Conservation (phyloP, 1,140 invertebrate genomes). For the Cotesia chilonis region DNA sequence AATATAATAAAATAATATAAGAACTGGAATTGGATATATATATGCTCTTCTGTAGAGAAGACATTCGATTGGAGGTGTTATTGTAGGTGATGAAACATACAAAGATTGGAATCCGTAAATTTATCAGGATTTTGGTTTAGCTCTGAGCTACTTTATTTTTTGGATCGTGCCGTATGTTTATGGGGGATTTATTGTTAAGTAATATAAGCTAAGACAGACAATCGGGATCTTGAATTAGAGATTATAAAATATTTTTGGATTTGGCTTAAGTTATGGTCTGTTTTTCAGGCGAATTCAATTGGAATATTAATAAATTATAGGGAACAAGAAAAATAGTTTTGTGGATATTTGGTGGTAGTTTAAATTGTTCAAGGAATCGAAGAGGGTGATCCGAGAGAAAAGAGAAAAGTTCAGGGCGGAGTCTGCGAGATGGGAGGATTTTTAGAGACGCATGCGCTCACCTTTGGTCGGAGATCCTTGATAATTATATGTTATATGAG, state of each 20-base stretch:
- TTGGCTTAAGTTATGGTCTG: too few species aligned
- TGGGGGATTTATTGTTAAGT: constrained; percentile 10
- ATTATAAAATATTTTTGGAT: too few species aligned
- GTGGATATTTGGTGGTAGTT: too few species aligned
- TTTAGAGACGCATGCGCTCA: constrained; percentile 8
- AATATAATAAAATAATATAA: neutral
- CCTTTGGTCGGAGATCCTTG: neutral
- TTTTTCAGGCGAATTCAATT: too few species aligned
- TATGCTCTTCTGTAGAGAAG: neutral
- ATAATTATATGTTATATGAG: neutral
- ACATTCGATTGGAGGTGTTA: constrained; percentile 1
- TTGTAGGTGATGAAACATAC: constrained; percentile 28
- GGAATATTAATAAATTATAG: too few species aligned
- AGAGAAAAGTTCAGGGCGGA: constrained; percentile 7
- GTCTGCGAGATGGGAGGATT: constrained; percentile 13
- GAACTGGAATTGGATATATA: constrained; percentile 11
- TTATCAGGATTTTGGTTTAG: constrained; percentile 9
- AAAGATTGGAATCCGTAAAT: constrained; percentile 17
- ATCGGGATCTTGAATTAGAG: neutral
- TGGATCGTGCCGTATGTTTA: constrained; percentile 8
- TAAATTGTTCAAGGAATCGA: too few species aligned
- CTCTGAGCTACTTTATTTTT: constrained; percentile 17
- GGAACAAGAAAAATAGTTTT: too few species aligned
- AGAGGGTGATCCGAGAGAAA: too few species aligned
- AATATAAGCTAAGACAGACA: neutral